These are phyloP conservation scores for Metopolophium dirhodum DNA, from an alignment of 1,140 invertebrate species.

Conservation along the genomic window DNA sequence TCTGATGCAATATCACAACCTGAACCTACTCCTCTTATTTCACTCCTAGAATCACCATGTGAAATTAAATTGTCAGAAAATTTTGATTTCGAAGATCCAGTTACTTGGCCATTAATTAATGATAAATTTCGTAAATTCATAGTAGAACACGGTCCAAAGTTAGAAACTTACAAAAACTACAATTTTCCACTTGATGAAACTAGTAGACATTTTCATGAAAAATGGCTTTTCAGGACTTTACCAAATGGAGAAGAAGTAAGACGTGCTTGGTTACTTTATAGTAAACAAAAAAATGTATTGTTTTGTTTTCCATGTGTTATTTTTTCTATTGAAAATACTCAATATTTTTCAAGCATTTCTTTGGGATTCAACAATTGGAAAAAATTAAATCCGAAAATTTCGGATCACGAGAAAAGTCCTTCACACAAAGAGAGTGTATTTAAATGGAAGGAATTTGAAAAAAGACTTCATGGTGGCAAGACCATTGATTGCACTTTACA, in stretches of 20 bases:
- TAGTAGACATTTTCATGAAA: not conserved
- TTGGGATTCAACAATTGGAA: slow-evolving; percentile 30
- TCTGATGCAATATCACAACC: not conserved
- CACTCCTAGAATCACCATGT: not conserved
- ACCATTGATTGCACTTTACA: slow-evolving; percentile 2
- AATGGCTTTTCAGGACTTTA: not conserved
- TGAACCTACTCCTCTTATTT: not conserved
- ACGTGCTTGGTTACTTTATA: not conserved
- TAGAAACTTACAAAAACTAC: not conserved
- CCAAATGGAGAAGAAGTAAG: not conserved
- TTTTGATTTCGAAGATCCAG: not conserved
- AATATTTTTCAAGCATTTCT: slow-evolving; percentile 29
- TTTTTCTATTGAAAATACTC: not conserved
- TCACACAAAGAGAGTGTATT: not conserved
- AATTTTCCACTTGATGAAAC: slow-evolving; percentile 20
- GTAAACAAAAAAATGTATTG: slow-evolving; percentile 28
- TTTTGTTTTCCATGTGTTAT: slow-evolving; percentile 28
- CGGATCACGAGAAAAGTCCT: not conserved
- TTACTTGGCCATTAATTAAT: not conserved
- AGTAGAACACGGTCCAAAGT: not conserved
- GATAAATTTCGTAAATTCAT: not conserved
- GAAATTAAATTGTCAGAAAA: not conserved
- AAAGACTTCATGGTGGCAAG: not conserved
- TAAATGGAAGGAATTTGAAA: slow-evolving; percentile 25
- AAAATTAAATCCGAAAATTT: not conserved